Evolutionary conservation across 64 coral and sea anemone genomes (phyloP).

Genomic region (Montipora capricornis): DNA sequence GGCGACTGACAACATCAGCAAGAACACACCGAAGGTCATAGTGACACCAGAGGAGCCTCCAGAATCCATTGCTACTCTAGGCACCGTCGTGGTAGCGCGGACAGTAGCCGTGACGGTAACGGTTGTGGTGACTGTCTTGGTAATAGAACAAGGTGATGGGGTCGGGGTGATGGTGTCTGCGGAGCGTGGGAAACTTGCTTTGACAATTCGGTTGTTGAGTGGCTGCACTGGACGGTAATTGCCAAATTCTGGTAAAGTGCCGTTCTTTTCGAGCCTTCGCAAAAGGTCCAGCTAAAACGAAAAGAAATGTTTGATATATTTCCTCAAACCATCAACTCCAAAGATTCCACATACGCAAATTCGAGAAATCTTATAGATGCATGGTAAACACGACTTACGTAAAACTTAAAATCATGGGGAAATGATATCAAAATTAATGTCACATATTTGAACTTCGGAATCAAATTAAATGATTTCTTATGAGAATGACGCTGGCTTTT

Average conservation of each 20-base stretch:
- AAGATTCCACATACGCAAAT: no score
- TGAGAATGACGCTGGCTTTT: no score
- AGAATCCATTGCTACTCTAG: neutral
- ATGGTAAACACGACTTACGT: no score
- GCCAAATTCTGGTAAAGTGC: neutral
- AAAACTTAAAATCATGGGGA: no score
- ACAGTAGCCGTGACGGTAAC: neutral
- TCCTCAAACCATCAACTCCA: no score
- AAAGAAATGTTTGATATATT: neutral
- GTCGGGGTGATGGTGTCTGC: no score
- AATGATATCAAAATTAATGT: no score
- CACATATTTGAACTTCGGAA: no score
- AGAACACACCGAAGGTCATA: neutral
- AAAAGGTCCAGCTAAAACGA: constrained; percentile 45
- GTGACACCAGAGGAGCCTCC: neutral
- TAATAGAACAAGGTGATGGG: neutral
- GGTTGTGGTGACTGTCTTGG: neutral
- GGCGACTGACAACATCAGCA: neutral
- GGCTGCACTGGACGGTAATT: constrained; percentile 72
- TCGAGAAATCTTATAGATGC: no score
- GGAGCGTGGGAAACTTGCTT: constrained; percentile 30
- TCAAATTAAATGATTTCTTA: no score
- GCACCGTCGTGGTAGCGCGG: neutral
- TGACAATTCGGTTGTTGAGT: constrained; percentile 51
- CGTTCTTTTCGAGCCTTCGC: constrained; percentile 34